These are phyloP conservation scores for Rhynchotus rufescens DNA, from an alignment of 2,797 vertebrate genomes.

Conservation along the genomic window DNA sequence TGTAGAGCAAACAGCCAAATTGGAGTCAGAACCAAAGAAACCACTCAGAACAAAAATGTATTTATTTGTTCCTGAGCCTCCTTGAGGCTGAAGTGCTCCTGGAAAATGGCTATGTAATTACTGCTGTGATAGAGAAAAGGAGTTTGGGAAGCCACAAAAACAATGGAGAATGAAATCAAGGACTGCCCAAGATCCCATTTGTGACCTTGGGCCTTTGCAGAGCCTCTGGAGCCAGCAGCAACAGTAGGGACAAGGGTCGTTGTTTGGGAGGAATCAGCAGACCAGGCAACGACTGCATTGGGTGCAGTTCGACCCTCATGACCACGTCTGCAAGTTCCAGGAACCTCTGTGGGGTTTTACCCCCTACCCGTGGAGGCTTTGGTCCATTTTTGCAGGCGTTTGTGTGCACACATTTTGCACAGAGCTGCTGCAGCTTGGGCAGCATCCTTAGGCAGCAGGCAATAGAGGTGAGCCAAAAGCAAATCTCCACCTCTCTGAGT, in stretches of 20 bases:
- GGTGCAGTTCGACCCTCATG: neutral
- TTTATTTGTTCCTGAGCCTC: neutral
- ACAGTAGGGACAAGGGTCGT: neutral
- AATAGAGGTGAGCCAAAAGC: neutral
- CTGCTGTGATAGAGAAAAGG: neutral
- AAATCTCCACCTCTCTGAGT: neutral
- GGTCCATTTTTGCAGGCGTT: rapidly evolving
- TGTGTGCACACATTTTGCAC: rapidly evolving
- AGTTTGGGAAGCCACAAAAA: neutral
- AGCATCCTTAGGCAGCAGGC: neutral
- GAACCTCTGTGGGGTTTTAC: neutral
- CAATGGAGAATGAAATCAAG: neutral
- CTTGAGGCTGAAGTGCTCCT: neutral
- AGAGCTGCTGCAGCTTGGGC: neutral
- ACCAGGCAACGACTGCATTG: rapidly evolving
- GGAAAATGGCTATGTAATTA: neutral
- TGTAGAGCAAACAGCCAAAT: neutral
- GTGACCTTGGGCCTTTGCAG: neutral
- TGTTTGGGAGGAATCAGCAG: neutral
- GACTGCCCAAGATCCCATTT: neutral
- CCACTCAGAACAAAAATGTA: neutral
- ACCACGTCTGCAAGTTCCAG: neutral
- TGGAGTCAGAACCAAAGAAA: neutral
- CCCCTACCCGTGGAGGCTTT: neutral
- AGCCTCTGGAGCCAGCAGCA: neutral